Conservation (phyloP, 2,888 invertebrate genomes). For the Agrochola litura region DNA sequence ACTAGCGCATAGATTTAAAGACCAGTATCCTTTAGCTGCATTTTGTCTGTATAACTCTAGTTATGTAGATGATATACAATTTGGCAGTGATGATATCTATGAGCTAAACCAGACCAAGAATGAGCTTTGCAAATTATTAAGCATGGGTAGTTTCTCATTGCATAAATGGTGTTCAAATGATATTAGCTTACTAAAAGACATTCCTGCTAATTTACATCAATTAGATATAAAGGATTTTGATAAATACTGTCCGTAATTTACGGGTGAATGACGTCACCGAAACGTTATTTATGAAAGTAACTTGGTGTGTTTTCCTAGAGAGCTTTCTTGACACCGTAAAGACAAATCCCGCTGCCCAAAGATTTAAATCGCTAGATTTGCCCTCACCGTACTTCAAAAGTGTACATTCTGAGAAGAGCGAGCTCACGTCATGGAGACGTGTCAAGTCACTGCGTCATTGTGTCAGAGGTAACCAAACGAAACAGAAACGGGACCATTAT, state of each 20-base stretch:
- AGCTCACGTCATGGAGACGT: neutral
- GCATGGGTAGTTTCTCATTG: too few relatives aligned
- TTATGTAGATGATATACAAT: too few relatives aligned
- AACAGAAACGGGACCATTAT: neutral
- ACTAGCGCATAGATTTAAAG: too few relatives aligned
- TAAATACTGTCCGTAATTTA: neutral
- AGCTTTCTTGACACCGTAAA: neutral
- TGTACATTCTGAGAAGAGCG: neutral
- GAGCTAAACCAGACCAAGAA: too few relatives aligned
- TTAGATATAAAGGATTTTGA: too few relatives aligned
- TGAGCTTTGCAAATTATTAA: too few relatives aligned
- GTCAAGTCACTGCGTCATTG: neutral
- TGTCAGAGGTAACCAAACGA: neutral
- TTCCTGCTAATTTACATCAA: too few relatives aligned
- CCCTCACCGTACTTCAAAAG: neutral
- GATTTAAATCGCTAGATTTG: neutral
- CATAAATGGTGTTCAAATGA: too few relatives aligned
- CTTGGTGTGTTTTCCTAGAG: neutral
- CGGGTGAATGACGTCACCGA: neutral
- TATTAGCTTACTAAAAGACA: too few relatives aligned
- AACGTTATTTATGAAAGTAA: neutral
- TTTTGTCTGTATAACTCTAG: too few relatives aligned
- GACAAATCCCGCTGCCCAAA: neutral
- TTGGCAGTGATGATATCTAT: too few relatives aligned
- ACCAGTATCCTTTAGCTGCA: too few relatives aligned